Base-by-base conservation (phyloP, 2,113 vertebrate species). In the Nerophis ophidion region DNA sequence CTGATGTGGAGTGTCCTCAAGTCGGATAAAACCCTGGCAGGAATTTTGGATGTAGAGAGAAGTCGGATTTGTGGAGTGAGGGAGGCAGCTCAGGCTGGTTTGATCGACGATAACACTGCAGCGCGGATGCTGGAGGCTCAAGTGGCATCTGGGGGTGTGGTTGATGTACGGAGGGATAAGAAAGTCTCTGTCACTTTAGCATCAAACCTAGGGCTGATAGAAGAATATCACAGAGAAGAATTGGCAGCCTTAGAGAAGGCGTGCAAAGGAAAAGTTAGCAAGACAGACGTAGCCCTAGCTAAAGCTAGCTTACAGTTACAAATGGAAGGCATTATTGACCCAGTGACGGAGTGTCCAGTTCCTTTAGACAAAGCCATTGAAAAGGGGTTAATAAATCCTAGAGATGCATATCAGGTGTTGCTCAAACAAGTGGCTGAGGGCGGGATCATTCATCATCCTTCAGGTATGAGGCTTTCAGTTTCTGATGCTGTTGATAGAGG, bases 101-200 rank as follows among this genome's bases (percentile, higher is more conserved):
- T 99, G 17, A 84, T 99, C 53, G 92, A 96, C 74, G 77, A 84
- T 19, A 84, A 92, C 65, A 93, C 92, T 0, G 92, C 92, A 0
- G 72, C 71, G 77, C 89, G 87, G 65, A 87, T 99, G 68, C 76
- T 98, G 61, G 94, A 99, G 75, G 92, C 91, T 1, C 96, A 99
- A 66, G 92, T 98, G 55, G 91, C 85, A 0, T 92, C 97, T 13
- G 97, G 97, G 15, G 97, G 97, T n/a, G 91, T 99, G 7, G 77
- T 93, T 50, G 95, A 99, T 70, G 65, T 96, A 60, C 92, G 87
- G 34, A 88, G 92, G 60, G 92, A 91, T 68, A 94, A 94, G 77
- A 97, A 91, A 26, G 33, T 98, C 46, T 99, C 96, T 0, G 96
- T 97, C 61, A 96, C 93, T 51, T 82, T 96, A 74, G 97, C 97